Evolutionary conservation across 2,888 invertebrate species (phyloP).

Genomic region (Lochmaea crataegi): DNA sequence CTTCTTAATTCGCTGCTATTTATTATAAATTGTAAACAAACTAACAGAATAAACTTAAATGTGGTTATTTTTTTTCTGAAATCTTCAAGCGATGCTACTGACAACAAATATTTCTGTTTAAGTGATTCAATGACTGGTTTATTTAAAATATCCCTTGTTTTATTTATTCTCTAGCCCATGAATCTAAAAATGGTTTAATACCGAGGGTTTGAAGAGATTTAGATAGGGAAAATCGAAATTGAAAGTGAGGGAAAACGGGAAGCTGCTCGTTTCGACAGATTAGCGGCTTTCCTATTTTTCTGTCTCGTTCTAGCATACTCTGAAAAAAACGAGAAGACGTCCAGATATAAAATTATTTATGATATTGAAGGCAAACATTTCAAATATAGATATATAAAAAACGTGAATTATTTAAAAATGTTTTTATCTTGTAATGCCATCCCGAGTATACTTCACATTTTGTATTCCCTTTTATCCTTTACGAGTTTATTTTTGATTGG

Average conservation of each 20-base stretch:
- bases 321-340: neutral
- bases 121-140: constrained; percentile 2
- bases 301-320: neutral
- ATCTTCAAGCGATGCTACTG: neutral
- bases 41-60: neutral
- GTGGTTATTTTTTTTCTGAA: too few relatives aligned
- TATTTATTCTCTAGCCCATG: constrained; percentile 28
- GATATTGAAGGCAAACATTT: neutral
- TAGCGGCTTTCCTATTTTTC: constrained; percentile 35
- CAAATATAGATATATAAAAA: constrained; percentile 1
- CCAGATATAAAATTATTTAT: constrained; percentile 21
- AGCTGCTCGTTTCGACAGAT: constrained; percentile 52
- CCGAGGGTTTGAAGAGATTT: constrained; percentile 50
- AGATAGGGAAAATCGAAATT: constrained; percentile 54
- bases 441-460: neutral
- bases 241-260: constrained; percentile 50
- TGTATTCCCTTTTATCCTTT: neutral
- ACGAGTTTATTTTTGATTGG: neutral
- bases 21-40: too few relatives aligned
- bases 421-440: constrained; percentile 3
- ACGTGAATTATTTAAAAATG: neutral
- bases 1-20: too few relatives aligned
- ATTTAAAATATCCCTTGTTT: constrained; percentile 12
- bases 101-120: neutral
- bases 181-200: constrained; percentile 45